Percentiles rank a stretch among this genome's conserved stretches.
Conservation (phyloP, 2,113 vertebrate species). For the Ceyx melanurus region DNA sequence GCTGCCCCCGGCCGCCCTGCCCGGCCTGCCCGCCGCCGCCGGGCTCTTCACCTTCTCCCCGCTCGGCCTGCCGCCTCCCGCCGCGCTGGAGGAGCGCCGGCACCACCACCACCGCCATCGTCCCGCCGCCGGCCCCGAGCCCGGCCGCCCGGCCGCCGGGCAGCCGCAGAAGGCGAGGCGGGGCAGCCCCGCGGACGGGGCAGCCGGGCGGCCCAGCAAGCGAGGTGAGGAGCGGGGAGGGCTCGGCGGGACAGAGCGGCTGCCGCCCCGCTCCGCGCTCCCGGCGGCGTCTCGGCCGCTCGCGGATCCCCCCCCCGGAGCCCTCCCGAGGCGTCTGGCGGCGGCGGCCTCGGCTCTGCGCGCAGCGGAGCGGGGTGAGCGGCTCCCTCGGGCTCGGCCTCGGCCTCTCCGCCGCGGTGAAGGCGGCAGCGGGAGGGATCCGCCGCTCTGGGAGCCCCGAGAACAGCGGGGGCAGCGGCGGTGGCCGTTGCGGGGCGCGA, state of each 20-base stretch:
- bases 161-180: conserved; percentile 73
- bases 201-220: conserved; percentile 57
- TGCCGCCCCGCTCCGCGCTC: background rate
- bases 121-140: conserved; percentile 31
- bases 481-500: background rate
- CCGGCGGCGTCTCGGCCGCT: background rate
- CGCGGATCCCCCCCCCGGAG: background rate
- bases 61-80: conserved; percentile 80
- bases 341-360: too few relatives aligned
- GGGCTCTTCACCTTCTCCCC: conserved; percentile 86
- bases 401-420: background rate
- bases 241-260: background rate
- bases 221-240: conserved; percentile 63
- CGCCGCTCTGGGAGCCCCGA: background rate
- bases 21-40: conserved; percentile 67
- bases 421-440: background rate
- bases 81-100: conserved; percentile 71
- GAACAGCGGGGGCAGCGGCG: background rate
- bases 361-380: background rate
- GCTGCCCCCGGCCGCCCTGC: conserved; percentile 53
- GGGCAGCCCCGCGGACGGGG: conserved; percentile 72
- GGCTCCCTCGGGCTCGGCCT: background rate
- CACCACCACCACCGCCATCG: conserved; percentile 65
- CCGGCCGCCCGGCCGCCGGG: background rate
- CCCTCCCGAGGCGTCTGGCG: background rate